These are phyloP conservation scores for Mesaphorura yosii DNA, from an alignment of 1,140 invertebrate genomes.

Conservation along the genomic window DNA sequence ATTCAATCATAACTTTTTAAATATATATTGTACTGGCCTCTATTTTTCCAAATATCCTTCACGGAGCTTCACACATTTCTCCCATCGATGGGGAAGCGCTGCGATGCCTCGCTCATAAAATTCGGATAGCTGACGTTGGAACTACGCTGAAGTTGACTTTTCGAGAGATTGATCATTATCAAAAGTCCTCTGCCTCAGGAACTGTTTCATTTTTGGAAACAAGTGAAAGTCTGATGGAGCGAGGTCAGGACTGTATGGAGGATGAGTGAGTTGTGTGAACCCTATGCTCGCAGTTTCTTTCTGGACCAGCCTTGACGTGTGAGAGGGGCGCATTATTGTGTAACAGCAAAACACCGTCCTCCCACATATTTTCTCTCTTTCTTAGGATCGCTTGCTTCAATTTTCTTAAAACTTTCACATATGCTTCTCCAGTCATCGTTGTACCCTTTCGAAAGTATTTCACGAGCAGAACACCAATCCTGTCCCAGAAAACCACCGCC, in stretches of 20 bases:
- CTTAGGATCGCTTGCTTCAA: not conserved
- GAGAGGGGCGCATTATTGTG: not conserved
- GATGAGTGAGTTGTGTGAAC: not conserved
- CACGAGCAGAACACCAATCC: constrained; percentile 32
- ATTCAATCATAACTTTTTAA: no score
- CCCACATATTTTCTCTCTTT: not conserved
- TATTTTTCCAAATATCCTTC: not conserved
- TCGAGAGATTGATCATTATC: not conserved
- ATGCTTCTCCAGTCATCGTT: not conserved
- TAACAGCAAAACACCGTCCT: not conserved
- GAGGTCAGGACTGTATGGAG: not conserved
- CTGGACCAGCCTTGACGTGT: not conserved
- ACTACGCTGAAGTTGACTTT: not conserved
- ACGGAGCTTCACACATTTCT: not conserved
- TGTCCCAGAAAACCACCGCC: constrained; percentile 34
- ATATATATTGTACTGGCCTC: no score
- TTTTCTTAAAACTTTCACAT: not conserved
- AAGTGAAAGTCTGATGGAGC: not conserved
- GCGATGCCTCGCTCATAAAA: not conserved
- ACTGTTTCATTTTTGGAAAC: not conserved
- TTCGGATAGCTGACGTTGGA: not conserved
- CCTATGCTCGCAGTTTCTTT: not conserved
- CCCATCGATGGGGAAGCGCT: not conserved
- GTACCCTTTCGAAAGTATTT: not conserved
- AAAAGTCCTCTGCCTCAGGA: not conserved